These are phyloP conservation scores for Macrobrachium rosenbergii DNA, from an alignment of 1,140 invertebrate genomes.

Conservation along the genomic window DNA sequence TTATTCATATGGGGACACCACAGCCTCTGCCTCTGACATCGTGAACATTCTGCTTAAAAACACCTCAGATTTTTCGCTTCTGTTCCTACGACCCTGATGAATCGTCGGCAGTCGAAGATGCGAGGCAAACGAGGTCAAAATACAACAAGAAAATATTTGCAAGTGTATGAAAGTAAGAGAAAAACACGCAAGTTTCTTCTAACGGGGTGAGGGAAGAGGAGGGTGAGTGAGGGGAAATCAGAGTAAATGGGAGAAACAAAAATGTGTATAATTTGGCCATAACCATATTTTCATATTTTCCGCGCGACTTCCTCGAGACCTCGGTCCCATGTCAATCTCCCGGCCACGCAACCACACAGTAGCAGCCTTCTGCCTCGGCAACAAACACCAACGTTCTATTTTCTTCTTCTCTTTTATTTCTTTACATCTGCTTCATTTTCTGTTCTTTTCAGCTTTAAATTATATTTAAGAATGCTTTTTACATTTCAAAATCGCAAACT, in stretches of 20 bases:
- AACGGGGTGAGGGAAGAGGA: constrained; percentile 7
- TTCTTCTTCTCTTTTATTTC: no score
- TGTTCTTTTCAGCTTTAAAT: no score
- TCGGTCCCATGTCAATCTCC: neutral
- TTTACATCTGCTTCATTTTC: no score
- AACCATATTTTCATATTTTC: constrained; percentile 30
- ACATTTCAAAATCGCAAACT: no score
- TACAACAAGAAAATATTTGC: neutral
- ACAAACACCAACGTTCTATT: no score
- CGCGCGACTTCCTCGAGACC: constrained; percentile 7
- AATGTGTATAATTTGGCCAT: constrained; percentile 29
- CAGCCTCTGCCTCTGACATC: neutral
- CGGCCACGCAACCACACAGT: no score
- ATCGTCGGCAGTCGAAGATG: neutral
- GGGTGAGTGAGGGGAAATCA: constrained; percentile 22
- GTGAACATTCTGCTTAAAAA: no score
- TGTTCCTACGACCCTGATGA: neutral
- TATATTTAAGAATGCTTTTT: no score
- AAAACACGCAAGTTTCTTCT: neutral
- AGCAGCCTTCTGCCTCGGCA: no score
- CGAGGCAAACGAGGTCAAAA: neutral
- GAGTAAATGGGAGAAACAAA: constrained; percentile 27
- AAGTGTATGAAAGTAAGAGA: neutral
- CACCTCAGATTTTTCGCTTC: neutral
- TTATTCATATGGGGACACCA: constrained; percentile 12